phyloP scores from a whole-genome alignment of 2,797 vertebrate species.

The Prunella strophiata region DNA sequence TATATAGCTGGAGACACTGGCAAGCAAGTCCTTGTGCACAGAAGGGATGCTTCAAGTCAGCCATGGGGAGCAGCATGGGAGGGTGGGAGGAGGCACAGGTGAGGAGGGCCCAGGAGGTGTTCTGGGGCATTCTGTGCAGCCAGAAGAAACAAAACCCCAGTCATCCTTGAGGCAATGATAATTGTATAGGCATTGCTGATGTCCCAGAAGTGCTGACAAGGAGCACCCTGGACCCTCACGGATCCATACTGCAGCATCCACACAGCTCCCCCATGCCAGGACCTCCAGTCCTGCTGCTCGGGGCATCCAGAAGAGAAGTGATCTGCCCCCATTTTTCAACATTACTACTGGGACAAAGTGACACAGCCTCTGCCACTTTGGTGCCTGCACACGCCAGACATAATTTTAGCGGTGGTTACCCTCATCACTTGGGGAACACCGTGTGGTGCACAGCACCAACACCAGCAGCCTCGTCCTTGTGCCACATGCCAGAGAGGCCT shows the following conservation, averaged over 20 bases:
- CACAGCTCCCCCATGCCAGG: not conserved
- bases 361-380: not conserved
- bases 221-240: not conserved
- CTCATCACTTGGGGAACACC: fast-evolving
- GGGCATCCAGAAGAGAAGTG: not conserved
- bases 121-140: not conserved
- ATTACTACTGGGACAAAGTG: not conserved
- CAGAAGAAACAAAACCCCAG: not conserved
- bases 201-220: not conserved
- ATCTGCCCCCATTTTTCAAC: not conserved
- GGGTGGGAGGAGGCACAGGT: not conserved
- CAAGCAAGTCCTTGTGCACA: not conserved
- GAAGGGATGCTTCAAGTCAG: not conserved
- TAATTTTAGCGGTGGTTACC: not conserved
- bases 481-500: not conserved
- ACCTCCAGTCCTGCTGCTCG: not conserved
- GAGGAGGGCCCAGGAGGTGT: not conserved
- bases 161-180: not conserved
- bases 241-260: not conserved
- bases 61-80: not conserved
- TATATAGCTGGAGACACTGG: not conserved
- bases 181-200: not conserved
- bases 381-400: not conserved
- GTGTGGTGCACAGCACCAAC: not conserved
- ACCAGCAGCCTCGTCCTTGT: not conserved